These are phyloP conservation scores for Fragum whitleyi DNA, from an alignment of 2,888 invertebrate species.

Conservation along the genomic window DNA sequence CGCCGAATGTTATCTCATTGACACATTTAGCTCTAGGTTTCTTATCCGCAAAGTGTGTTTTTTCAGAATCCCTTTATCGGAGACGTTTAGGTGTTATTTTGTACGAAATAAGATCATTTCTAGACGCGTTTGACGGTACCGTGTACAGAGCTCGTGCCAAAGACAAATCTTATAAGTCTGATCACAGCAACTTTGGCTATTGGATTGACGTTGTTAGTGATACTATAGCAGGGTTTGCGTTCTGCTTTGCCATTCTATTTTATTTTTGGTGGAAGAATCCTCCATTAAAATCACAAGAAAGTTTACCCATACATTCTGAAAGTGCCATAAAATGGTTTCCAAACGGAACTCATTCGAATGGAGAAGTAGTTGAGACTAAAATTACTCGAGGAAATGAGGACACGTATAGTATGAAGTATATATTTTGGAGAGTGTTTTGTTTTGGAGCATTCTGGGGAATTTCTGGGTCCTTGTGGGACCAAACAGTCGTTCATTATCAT, in stretches of 20 bases:
- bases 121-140: constrained; percentile 95
- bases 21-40: constrained; percentile 92
- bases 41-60: constrained; percentile 90
- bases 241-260: constrained; percentile 86
- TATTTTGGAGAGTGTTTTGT: constrained; percentile 77
- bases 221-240: constrained; percentile 88
- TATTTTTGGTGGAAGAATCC: constrained; percentile 69
- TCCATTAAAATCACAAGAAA: constrained; percentile 41
- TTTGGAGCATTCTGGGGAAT: constrained; percentile 73
- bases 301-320: constrained; percentile 58
- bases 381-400: constrained; percentile 4
- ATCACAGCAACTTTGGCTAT: constrained; percentile 91
- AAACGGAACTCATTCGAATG: constrained; percentile 34
- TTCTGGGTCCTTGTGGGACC: constrained; percentile 77
- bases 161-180: constrained; percentile 66
- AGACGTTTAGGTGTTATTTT: constrained; percentile 91
- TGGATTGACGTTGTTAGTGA: constrained; percentile 94
- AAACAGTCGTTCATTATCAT: constrained; percentile 68
- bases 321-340: constrained; percentile 19
- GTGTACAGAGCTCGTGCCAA: constrained; percentile 90
- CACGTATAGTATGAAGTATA: constrained; percentile 69
- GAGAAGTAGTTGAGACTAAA: constrained; percentile 52
- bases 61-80: constrained; percentile 90
- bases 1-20: constrained; percentile 93
- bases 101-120: constrained; percentile 92